Conservation (phyloP, 2,797 vertebrate genomes). For the Euthynnus affinis region DNA sequence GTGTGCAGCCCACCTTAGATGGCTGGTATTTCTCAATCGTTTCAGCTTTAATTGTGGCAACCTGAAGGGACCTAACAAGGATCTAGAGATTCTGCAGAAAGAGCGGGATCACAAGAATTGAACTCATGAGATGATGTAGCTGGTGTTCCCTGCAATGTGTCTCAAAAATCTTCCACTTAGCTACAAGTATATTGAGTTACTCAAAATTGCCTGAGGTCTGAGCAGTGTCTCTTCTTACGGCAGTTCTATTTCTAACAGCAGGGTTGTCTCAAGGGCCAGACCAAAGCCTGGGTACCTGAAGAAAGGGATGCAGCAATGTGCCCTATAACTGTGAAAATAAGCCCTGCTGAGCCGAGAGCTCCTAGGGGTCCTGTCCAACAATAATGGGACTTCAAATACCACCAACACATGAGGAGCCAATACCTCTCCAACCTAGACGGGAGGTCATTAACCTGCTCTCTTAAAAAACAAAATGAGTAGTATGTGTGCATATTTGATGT, state of each 20-base stretch:
- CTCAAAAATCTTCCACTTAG: background rate
- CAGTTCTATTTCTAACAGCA: background rate
- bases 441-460: background rate
- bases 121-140: background rate
- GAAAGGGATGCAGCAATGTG: background rate
- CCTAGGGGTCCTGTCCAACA: constrained; percentile 3
- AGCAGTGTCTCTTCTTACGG: background rate
- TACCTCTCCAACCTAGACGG: background rate
- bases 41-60: background rate
- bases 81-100: background rate
- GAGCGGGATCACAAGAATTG: background rate
- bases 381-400: constrained; percentile 7
- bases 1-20: background rate
- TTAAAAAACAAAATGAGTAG: background rate
- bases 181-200: background rate
- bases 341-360: constrained; percentile 19
- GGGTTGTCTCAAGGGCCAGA: background rate
- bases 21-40: background rate
- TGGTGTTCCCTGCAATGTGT: constrained; percentile 13
- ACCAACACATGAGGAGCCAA: background rate
- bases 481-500: background rate
- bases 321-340: constrained; percentile 9
- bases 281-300: background rate
- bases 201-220: background rate
- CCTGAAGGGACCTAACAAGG: background rate